Percentiles rank a stretch among this genome's conserved stretches.
Conservation (phyloP, 2,797 vertebrate species). For the Muscicapa striata region DNA sequence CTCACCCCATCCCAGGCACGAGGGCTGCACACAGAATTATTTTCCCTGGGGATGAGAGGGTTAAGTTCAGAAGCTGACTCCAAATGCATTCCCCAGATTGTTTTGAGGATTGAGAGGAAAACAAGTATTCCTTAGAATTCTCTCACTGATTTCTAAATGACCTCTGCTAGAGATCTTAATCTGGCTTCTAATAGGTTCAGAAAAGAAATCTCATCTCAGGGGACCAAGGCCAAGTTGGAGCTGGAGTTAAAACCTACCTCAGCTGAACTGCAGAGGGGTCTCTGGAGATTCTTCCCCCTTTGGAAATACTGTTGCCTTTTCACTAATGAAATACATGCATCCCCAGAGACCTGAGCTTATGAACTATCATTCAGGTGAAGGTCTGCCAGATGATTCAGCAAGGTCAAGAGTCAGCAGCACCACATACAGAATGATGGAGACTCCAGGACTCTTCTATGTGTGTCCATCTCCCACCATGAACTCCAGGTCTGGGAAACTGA, state of each 20-base stretch:
- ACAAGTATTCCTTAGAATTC: slow-evolving; percentile 49
- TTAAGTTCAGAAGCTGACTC: slow-evolving; percentile 32
- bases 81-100: slow-evolving; percentile 23
- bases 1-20: rapidly evolving
- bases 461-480: background rate
- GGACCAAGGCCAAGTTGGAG: background rate
- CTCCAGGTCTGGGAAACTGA: background rate
- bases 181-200: slow-evolving; percentile 6
- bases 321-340: background rate
- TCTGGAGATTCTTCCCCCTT: background rate
- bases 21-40: rapidly evolving
- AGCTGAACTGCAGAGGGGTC: background rate
- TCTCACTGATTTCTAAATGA: slow-evolving; percentile 21
- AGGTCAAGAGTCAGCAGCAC: background rate
- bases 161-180: slow-evolving; percentile 48
- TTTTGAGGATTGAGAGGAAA: slow-evolving; percentile 47
- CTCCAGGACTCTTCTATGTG: background rate
- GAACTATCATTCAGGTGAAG: background rate
- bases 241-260: background rate
- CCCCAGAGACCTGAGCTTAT: background rate
- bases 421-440: background rate
- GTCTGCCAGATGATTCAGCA: background rate
- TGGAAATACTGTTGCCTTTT: background rate
- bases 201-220: background rate
- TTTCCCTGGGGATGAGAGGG: background rate